Base-by-base conservation (phyloP, 2,797 vertebrate species). In the Sebastes trivittatus region DNA sequence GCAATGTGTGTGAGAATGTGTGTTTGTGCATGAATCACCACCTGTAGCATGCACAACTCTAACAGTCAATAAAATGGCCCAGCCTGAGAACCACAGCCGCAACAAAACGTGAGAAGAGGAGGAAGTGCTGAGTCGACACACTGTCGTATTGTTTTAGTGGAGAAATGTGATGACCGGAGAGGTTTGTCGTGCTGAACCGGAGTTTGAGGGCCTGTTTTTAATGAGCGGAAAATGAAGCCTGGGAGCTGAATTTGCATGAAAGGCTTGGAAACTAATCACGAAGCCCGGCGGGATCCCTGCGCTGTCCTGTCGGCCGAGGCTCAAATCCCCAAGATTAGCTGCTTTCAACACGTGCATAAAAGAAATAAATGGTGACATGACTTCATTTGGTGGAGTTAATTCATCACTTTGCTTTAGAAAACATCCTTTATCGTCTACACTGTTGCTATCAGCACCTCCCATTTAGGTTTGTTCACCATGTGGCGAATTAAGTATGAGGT, bases 201-300 rank as follows among this genome's bases (percentile, higher is more conserved):
- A 80, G 72, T 82, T 83, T 62, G 63, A 62, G 60, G 82, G 82
- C 46, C 80, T 56, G 81, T 68, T 86, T 87, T 89, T 94, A 95
- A 95, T 73, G 85, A 95, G 92, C 8, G 94, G 93, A 95, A 96
- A 95, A 93, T 85, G 55, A 87, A 89, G 82, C 80, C 85, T 85
- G 86, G 78, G 76, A 90, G 88, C 86, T 94, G 85, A 90, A 93
- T 93, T 93, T 93, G 87, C 92, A 92, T 89, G 87, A 75, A 75
- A 78, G 81, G 75, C 89, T 91, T 89, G 93, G 91, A 95, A 95
- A 95, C 58, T 88, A 86, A 94, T 94, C 89, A 81, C n/a, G 56
- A 81, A 90, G 79, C 73, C 78, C 75, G 64, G 80, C 71, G 20
- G 78, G 60, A 83, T 77, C 75, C 76, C 29, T 27, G 30, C 36